Evolutionary conservation across 2,113 vertebrate genomes (phyloP).

Genomic region (Polypterus senegalus): DNA sequence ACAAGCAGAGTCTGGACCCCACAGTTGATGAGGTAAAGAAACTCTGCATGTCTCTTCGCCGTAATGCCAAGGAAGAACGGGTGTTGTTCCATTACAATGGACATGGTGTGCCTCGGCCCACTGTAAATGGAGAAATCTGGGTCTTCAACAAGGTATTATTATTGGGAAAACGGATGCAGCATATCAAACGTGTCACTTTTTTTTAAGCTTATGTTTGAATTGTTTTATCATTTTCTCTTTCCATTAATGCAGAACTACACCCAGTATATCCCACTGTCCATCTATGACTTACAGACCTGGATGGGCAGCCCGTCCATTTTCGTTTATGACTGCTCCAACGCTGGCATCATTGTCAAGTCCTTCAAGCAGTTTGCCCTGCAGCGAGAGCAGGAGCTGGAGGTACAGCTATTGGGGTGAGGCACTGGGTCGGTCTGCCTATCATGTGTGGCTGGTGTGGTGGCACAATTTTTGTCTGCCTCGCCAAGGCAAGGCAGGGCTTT

Average conservation of each 20-base stretch:
- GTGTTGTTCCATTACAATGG: conserved; percentile 97
- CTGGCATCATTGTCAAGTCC: conserved; percentile 91
- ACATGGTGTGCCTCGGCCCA: conserved; percentile 91
- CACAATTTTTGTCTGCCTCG: no score
- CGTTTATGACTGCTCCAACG: conserved; percentile 94
- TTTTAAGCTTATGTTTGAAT: not conserved
- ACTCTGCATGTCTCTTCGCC: conserved; percentile 81
- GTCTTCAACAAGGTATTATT: conserved; percentile 89
- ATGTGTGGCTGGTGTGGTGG: no score
- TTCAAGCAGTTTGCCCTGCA: conserved; percentile 96
- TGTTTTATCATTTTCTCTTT: not conserved
- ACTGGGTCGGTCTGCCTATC: no score
- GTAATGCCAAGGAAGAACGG: conserved; percentile 92
- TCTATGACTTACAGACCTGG: conserved; percentile 97
- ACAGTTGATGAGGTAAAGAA: conserved; percentile 98
- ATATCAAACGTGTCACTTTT: not conserved
- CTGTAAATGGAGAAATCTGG: conserved; percentile 96
- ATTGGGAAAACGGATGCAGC: no score
- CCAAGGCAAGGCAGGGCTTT: no score
- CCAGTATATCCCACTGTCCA: conserved; percentile 94
- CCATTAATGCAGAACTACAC: conserved; percentile 76
- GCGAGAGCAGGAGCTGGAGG: conserved; percentile 94
- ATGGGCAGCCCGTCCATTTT: conserved; percentile 98
- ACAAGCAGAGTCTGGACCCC: conserved; percentile 94
- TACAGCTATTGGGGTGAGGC: conserved; percentile 23